Base-by-base conservation (phyloP, 2,797 vertebrate genomes). In the Halcyon chelicuti region DNA sequence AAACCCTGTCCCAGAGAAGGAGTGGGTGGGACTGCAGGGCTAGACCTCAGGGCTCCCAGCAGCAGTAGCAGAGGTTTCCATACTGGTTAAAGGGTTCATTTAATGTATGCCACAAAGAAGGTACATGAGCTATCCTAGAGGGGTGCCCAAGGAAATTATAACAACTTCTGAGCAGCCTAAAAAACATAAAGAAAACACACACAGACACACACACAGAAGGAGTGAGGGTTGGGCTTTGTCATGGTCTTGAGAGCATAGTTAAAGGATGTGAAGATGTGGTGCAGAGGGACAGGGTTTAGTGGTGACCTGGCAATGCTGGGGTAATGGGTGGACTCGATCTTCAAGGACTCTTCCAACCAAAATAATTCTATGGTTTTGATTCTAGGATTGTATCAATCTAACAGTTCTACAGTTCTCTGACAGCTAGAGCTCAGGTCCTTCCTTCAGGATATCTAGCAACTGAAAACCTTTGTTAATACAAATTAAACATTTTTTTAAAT, bases 31-130 rank as follows among this genome's bases (percentile, higher is more conserved):
- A 39, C 8, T 6, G 2, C 1, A 5, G 1, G 7, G 42, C 20
- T 7, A 17, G 28, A 33, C 9, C 8, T 12, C 10, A 2, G 1
- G 37, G 63, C 23, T 51, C 23, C 58, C 25, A 7, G 28, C 51
- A 52, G 51, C 51, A 17, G 28, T 19, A 54, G 51, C 26, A 52
- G 51, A 28, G 17, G 7, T 73, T 16, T 35, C 61, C 29, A 17
- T 3, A 6, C 5, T 28, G 37, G 14, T 9, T 39, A n/a, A 5
- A 0, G 6, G 11, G 1, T 58, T 70, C 12, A 17, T 9, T n/a
- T 20, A 47, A 57, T 17, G 14, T 55, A 33, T 31, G 52, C 31
- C 52, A 54, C 52, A 54, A 54, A 54, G 29, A 29, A 29, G 16
- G 52, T 19, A 31, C 17, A 31, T 12, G 52, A 21, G 11, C 52